Base-by-base conservation (phyloP, 2,888 invertebrate genomes). In the Epiblema foenella region DNA sequence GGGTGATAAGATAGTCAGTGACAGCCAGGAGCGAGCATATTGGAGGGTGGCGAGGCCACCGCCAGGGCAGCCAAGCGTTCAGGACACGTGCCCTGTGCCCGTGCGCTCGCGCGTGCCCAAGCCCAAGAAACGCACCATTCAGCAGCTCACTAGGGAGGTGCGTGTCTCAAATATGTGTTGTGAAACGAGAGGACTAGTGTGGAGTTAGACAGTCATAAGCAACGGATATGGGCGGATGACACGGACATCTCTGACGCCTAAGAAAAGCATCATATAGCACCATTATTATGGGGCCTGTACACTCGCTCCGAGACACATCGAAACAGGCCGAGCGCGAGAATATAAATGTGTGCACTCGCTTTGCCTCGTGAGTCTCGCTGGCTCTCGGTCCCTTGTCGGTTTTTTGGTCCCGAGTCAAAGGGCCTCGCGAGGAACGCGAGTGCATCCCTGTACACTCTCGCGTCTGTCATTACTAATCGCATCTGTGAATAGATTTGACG, bases 31-130 rank as follows among this genome's bases (percentile, higher is more conserved):
- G 89, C 95, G 98, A 77, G 99, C 99, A 65, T 99, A 98, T 93
- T 99, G 99, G 99, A 95, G 98, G 77, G 97, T 99, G 69, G 97
- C 98, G 85, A 95, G 98, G 80, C 99, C 99, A 68, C 98, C 98
- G 71, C 98, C 98, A 20, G 98, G 98, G 70, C 96, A 96, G 87
- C 95, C 96, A 76, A 96, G 96, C 83, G 96, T 97, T 76, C 94
- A 98, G 76, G 98, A 98, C 89, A 96, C 96, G 73, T 96, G 97
- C 83, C 98, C 98, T 49, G 96, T 98, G 78, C 97, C 97, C 58
- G 96, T 95, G 73, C 94, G 97, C 74, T 95, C 95, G 80, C 94
- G 96, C 73, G 96, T 96, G 70, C 94, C 95, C 52, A 94, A 95
- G 74, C 94, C 95, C 68, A 95, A 96, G 83, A 96, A 95, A 87